A percentile compares a stretch with the other conserved stretches of the same genome.
Conservation (phyloP, 2,113 vertebrate species). For the Cyprinus carpio region DNA sequence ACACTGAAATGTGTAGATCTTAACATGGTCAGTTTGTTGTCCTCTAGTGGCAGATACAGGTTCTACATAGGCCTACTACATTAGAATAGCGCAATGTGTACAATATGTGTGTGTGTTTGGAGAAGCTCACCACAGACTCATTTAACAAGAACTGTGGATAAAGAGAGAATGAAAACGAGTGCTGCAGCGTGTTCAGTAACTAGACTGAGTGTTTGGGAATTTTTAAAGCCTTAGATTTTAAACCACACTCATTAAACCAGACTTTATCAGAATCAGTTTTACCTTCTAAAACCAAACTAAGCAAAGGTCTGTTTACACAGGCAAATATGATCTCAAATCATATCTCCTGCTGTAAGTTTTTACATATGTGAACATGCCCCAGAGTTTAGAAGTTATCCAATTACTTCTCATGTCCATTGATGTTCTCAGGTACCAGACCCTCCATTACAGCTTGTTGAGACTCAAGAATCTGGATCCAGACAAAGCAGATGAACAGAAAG, state of each 20-base stretch:
- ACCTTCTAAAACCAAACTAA: neutral
- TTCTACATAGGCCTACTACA: too few relatives aligned
- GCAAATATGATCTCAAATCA: neutral
- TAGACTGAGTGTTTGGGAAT: neutral
- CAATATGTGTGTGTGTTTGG: too few relatives aligned
- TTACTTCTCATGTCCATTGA: constrained; percentile 61
- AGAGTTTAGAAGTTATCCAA: neutral
- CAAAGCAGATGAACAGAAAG: constrained; percentile 13
- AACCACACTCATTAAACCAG: neutral
- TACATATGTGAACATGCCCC: neutral
- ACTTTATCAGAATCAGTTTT: neutral
- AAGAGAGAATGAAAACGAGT: too few relatives aligned
- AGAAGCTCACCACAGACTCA: too few relatives aligned
- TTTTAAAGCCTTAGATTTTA: constrained; percentile 1
- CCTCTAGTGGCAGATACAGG: neutral
- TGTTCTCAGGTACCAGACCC: constrained; percentile 65
- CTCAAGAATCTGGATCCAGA: constrained; percentile 70
- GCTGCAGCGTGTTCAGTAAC: neutral
- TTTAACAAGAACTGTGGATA: too few relatives aligned
- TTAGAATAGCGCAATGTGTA: too few relatives aligned
- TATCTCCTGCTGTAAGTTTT: neutral
- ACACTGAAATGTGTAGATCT: too few relatives aligned
- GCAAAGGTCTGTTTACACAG: neutral
- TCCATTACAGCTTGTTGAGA: constrained; percentile 70
- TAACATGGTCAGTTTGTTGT: neutral